Evolutionary conservation across 2,888 invertebrate genomes (phyloP).

Genomic region (Temnothorax rugatulus): DNA sequence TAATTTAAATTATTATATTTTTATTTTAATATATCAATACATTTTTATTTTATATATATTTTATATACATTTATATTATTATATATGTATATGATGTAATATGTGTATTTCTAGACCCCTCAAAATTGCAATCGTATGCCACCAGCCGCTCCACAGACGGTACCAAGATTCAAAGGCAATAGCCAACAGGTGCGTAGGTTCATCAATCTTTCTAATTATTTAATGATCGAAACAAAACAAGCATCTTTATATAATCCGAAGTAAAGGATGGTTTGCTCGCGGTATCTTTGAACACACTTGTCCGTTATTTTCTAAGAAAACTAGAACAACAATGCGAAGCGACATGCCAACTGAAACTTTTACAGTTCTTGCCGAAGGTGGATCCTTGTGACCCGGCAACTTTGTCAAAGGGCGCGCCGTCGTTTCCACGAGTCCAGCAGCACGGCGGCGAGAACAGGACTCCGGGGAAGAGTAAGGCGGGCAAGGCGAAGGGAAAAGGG

Average conservation of each 20-base stretch:
- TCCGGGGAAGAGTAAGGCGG: slow-evolving; percentile 75
- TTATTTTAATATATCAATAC: neutral
- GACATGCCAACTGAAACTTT: slow-evolving; percentile 34
- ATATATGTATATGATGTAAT: neutral
- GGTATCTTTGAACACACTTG: neutral
- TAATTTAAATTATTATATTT: neutral
- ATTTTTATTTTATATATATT: slow-evolving; percentile 1
- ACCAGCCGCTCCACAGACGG: slow-evolving; percentile 72
- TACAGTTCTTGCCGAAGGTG: slow-evolving; percentile 76
- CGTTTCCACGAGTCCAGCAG: slow-evolving; percentile 54
- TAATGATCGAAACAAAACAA: neutral
- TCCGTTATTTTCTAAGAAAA: slow-evolving; percentile 8
- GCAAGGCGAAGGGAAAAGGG: slow-evolving; percentile 79
- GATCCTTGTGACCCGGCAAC: slow-evolving; percentile 81
- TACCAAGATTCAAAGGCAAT: slow-evolving; percentile 73
- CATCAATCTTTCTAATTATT: slow-evolving; percentile 6
- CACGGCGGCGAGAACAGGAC: slow-evolving; percentile 76
- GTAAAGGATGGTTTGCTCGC: neutral
- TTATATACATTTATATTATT: neutral
- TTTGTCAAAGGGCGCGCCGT: slow-evolving; percentile 53
- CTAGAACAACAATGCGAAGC: neutral
- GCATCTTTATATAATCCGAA: neutral
- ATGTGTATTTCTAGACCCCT: slow-evolving; percentile 36
- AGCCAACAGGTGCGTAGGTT: slow-evolving; percentile 54
- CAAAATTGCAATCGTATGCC: slow-evolving; percentile 75